Evolutionary conservation across 1,140 invertebrate species (phyloP), one percentile per base, ranked within the genome.

Genomic region (Nymphalis io): DNA sequence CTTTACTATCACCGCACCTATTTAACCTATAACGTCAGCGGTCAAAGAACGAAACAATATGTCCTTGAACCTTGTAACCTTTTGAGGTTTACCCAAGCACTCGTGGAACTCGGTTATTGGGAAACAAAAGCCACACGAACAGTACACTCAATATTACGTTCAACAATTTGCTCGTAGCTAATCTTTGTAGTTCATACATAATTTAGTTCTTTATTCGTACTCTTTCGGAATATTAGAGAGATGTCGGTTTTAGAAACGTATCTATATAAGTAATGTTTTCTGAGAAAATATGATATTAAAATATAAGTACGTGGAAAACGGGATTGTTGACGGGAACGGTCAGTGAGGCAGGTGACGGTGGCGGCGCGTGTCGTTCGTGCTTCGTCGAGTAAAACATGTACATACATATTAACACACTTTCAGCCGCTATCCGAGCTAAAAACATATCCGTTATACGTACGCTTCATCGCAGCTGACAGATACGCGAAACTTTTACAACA

Each of bases 371-470:
- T 81, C 82, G 80, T 79, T 72, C 73, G 69, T 82, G 87, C 78
- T 79, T 75, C 76, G 85, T 76, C 84, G 85, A 73, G 75, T 79
- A 83, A 82, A 85, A 73, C 78, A 76, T 77, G n/a, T 46, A 46
- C 44, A 46, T 46, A 46, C 44, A 79, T 80, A 81, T 85, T 88
- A 84, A 73, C 88, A 88, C 83, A 88, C 88, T 89, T 90, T 90
- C 84, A 83, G 86, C 80, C 75, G 69, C 75, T 82, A 82, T 73
- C 75, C 80, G 76, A 75, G 72, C 80, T 83, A 84, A 85, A 85
- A 88, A 85, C 79, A 75, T 79, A 81, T 82, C 83, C 84, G 85
- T 82, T 79, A 81, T 74, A 74, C 70, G 42, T 16, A 21, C 27
- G 61, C 46, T 60, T 8, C 18, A 18, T 15, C 48, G 48, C 18